These are phyloP conservation scores for Leucophenga varia DNA, from an alignment of 1,140 invertebrate genomes.

Conservation along the genomic window DNA sequence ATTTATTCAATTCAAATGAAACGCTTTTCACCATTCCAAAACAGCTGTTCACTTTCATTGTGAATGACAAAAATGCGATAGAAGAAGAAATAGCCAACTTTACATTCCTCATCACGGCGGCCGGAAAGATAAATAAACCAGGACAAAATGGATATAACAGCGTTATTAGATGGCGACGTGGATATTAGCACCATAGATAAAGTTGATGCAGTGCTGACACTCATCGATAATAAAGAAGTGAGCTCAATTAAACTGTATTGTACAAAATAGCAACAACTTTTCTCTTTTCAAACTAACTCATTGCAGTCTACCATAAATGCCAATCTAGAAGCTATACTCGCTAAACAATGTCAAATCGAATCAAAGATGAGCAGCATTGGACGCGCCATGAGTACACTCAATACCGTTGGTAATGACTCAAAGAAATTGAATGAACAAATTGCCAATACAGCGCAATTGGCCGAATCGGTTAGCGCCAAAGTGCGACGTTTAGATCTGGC, in stretches of 20 bases:
- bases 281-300: not conserved
- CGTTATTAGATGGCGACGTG: constrained; percentile 3
- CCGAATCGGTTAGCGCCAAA: constrained; percentile 94
- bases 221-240: constrained; percentile 37
- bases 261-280: not conserved
- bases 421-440: constrained; percentile 81
- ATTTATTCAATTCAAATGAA: too few species aligned
- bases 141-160: constrained; percentile 12
- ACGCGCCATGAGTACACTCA: constrained; percentile 62
- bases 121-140: not conserved
- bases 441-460: constrained; percentile 82
- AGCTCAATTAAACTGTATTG: not conserved
- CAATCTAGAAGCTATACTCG: constrained; percentile 59
- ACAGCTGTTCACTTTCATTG: too few species aligned
- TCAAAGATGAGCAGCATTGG: constrained; percentile 61
- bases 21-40: too few species aligned
- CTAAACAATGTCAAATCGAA: constrained; percentile 62
- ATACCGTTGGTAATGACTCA: constrained; percentile 67
- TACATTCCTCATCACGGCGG: too few species aligned
- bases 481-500: constrained; percentile 91
- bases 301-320: constrained; percentile 58
- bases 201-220: constrained; percentile 28
- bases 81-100: too few species aligned
- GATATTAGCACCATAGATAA: constrained; percentile 31
- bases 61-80: too few species aligned